Evolutionary conservation across 1,140 invertebrate genomes (phyloP).

Genomic region (Caenorhabditis briggsae): DNA sequence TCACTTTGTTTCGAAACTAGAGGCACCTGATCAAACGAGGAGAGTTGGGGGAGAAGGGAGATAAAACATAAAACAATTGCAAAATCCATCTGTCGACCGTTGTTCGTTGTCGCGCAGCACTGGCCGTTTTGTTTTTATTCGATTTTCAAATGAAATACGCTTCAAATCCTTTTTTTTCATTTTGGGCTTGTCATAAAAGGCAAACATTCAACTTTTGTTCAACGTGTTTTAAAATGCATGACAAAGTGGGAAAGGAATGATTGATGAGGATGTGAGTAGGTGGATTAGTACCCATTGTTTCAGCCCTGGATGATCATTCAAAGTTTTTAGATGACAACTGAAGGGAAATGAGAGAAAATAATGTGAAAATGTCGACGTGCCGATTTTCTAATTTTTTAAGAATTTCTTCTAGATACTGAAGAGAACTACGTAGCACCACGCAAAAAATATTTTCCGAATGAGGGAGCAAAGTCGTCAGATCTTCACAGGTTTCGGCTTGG

Average conservation of each 20-base stretch:
- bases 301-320: not conserved
- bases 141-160: not conserved
- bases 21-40: constrained; percentile 23
- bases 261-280: constrained; percentile 1
- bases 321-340: not conserved
- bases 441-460: not conserved
- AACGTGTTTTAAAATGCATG: constrained; percentile 2
- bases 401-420: not conserved
- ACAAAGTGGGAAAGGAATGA: not conserved
- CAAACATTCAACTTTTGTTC: constrained; percentile 10
- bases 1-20: constrained; percentile 37
- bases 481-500: not conserved
- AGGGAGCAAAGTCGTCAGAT: not conserved
- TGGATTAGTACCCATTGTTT: not conserved
- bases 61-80: constrained; percentile 26
- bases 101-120: not conserved
- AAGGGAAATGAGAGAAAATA: not conserved
- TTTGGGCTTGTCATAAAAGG: not conserved
- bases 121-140: not conserved
- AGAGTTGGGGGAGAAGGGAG: no score
- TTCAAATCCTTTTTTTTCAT: not conserved
- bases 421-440: not conserved
- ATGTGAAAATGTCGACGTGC: no score
- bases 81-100: not conserved
- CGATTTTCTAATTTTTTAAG: not conserved